Conservation (phyloP, 2,888 invertebrate species). For the Drosophila borborema region DNA sequence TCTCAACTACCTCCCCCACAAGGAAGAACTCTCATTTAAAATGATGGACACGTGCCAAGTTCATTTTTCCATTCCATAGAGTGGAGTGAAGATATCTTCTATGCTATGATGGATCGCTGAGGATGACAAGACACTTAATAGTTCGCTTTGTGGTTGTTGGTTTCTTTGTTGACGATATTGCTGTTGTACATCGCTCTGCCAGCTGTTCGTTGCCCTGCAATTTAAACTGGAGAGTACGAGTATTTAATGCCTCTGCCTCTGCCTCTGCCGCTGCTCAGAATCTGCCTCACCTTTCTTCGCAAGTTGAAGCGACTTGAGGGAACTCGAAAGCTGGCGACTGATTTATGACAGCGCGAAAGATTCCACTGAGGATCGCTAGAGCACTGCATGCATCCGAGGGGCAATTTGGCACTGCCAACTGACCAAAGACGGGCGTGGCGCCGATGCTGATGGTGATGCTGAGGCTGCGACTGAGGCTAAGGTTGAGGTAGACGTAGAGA, state of each 20-base stretch:
- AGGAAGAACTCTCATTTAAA: slow-evolving; percentile 45
- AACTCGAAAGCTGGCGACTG: slow-evolving; percentile 67
- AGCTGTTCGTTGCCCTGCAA: slow-evolving; percentile 70
- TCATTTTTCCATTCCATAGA: slow-evolving; percentile 49
- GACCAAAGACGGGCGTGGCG: slow-evolving; percentile 68
- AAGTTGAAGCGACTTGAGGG: slow-evolving; percentile 33
- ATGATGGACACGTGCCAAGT: slow-evolving; percentile 77
- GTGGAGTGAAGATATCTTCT: slow-evolving; percentile 44
- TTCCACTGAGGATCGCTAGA: slow-evolving; percentile 40
- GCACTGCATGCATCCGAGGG: slow-evolving; percentile 54
- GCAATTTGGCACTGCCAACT: slow-evolving; percentile 63
- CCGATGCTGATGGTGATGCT: slow-evolving; percentile 40
- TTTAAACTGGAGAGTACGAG: slow-evolving; percentile 68
- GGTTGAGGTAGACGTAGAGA: slow-evolving; percentile 26
- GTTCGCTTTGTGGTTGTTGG: slow-evolving; percentile 51
- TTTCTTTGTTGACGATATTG: slow-evolving; percentile 35
- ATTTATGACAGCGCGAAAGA: slow-evolving; percentile 75
- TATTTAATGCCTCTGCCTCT: slow-evolving; percentile 68
- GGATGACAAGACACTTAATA: slow-evolving; percentile 78
- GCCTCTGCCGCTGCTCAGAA: slow-evolving; percentile 55
- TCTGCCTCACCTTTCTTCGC: slow-evolving; percentile 20
- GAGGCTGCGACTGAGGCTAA: slow-evolving; percentile 25
- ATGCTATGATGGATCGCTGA: slow-evolving; percentile 73
- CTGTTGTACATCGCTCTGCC: slow-evolving; percentile 37
- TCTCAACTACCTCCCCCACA: slow-evolving; percentile 40